Evolutionary conservation across 92 coral and sea anemone species (phyloP).

Genomic region (Bergia puertoricense): DNA sequence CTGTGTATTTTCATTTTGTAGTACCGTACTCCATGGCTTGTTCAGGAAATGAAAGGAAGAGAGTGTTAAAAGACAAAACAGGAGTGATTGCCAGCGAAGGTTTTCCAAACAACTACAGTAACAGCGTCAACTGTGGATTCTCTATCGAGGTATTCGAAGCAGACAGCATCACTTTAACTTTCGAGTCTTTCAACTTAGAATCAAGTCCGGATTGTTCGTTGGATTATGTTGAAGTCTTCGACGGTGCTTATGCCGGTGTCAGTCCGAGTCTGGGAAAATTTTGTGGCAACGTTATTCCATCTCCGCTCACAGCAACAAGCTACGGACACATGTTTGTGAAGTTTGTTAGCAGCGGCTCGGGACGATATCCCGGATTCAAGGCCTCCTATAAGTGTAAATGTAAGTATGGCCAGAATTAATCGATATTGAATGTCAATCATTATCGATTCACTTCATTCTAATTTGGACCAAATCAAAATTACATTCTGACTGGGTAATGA

Average conservation of each 20-base stretch:
- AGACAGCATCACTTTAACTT: conserved; percentile 26
- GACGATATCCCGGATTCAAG: conserved; percentile 35
- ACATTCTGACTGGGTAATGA: too few species aligned
- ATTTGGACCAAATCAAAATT: too few species aligned
- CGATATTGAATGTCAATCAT: too few species aligned
- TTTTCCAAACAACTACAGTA: conserved; percentile 31
- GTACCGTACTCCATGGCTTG: conserved; percentile 27
- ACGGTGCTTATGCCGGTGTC: conserved; percentile 7
- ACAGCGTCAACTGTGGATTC: conserved; percentile 13
- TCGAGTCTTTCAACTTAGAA: conserved; percentile 19
- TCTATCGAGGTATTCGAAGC: neutral
- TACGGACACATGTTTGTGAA: conserved; percentile 33
- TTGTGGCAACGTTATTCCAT: conserved; percentile 23
- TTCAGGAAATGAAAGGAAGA: neutral
- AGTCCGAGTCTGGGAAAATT: conserved; percentile 39
- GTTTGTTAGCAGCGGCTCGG: conserved; percentile 23
- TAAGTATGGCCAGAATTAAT: neutral
- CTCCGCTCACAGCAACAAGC: conserved; percentile 14
- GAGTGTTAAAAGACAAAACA: conserved; percentile 11
- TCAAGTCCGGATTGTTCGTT: conserved; percentile 18
- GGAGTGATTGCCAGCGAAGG: conserved; percentile 28
- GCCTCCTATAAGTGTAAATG: conserved; percentile 35
- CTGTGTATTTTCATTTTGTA: neutral
- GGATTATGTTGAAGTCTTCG: conserved; percentile 36
- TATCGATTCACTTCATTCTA: too few species aligned